Conservation (phyloP, 1,140 invertebrate species). For the Aphelinus atriplicis region DNA sequence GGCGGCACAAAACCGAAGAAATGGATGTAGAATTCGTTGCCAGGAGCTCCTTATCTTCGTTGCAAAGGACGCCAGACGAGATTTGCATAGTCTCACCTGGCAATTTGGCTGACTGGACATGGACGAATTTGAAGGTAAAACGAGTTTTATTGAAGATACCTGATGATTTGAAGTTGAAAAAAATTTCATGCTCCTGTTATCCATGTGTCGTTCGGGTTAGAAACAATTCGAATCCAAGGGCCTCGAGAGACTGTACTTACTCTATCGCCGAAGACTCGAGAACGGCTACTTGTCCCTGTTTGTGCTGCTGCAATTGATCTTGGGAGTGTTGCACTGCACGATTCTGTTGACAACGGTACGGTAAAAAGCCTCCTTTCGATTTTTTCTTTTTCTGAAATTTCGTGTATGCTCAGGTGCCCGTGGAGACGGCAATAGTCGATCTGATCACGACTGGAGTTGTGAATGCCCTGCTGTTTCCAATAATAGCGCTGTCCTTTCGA, state of each 20-base stretch:
- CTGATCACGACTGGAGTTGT: slow-evolving; percentile 55
- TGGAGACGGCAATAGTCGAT: slow-evolving; percentile 56
- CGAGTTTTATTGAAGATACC: neutral
- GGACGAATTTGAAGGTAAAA: slow-evolving; percentile 48
- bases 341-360: slow-evolving; percentile 68
- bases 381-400: too few species aligned
- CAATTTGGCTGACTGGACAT: slow-evolving; percentile 62
- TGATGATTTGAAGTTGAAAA: neutral
- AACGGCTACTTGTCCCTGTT: slow-evolving; percentile 82
- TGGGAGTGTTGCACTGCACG: slow-evolving; percentile 72
- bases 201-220: slow-evolving; percentile 55
- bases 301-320: slow-evolving; percentile 73
- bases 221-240: slow-evolving; percentile 78
- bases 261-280: slow-evolving; percentile 79
- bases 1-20: slow-evolving; percentile 2
- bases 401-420: too few species aligned
- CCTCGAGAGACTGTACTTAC: slow-evolving; percentile 76
- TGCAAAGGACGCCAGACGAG: slow-evolving; percentile 54
- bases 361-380: too few species aligned
- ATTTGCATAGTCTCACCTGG: slow-evolving; percentile 55
- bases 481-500: slow-evolving; percentile 66
- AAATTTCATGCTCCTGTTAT: too few species aligned
- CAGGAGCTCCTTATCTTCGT: slow-evolving; percentile 57
- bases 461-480: slow-evolving; percentile 62
- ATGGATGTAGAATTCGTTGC: slow-evolving; percentile 62